phyloP scores from a whole-genome alignment of 2,888 invertebrate genomes.

The Tachystola acroxantha region DNA sequence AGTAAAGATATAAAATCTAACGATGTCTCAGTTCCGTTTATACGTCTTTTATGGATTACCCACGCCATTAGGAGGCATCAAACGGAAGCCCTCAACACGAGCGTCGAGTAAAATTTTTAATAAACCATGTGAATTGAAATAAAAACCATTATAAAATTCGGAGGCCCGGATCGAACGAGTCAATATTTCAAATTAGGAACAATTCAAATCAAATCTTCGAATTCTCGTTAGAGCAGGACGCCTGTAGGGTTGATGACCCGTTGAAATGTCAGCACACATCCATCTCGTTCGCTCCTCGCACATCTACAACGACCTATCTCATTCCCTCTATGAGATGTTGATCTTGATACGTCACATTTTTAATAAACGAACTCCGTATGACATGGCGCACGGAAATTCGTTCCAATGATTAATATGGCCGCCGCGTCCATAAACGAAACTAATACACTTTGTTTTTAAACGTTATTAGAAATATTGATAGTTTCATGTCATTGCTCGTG shows the following conservation, averaged over 20 bases:
- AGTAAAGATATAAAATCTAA: slow-evolving; percentile 50
- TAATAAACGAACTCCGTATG: slow-evolving; percentile 77
- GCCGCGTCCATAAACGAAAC: slow-evolving; percentile 61
- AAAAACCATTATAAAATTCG: slow-evolving; percentile 45
- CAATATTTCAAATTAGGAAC: slow-evolving; percentile 75
- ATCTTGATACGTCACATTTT: slow-evolving; percentile 79
- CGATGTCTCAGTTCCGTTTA: slow-evolving; percentile 50
- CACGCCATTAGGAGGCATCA: slow-evolving; percentile 50
- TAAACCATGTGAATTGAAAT: slow-evolving; percentile 49
- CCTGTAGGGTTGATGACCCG: slow-evolving; percentile 76
- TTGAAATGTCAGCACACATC: slow-evolving; percentile 71
- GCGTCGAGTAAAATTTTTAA: slow-evolving; percentile 53
- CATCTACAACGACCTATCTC: slow-evolving; percentile 45
- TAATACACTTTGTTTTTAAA: slow-evolving; percentile 74
- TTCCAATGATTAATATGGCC: slow-evolving; percentile 76
- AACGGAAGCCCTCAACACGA: slow-evolving; percentile 62
- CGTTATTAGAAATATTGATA: slow-evolving; percentile 78
- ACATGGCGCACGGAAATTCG: slow-evolving; percentile 75
- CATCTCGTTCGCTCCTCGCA: slow-evolving; percentile 49
- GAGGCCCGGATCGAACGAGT: slow-evolving; percentile 47
- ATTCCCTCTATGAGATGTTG: slow-evolving; percentile 67
- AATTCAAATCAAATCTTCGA: slow-evolving; percentile 76
- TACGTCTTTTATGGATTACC: slow-evolving; percentile 47
- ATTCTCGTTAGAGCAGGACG: slow-evolving; percentile 77
- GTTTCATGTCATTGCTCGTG: slow-evolving; percentile 74